Percentiles rank a stretch among this genome's conserved stretches.
Conservation (phyloP, 2,797 vertebrate species). For the Chanos chanos region DNA sequence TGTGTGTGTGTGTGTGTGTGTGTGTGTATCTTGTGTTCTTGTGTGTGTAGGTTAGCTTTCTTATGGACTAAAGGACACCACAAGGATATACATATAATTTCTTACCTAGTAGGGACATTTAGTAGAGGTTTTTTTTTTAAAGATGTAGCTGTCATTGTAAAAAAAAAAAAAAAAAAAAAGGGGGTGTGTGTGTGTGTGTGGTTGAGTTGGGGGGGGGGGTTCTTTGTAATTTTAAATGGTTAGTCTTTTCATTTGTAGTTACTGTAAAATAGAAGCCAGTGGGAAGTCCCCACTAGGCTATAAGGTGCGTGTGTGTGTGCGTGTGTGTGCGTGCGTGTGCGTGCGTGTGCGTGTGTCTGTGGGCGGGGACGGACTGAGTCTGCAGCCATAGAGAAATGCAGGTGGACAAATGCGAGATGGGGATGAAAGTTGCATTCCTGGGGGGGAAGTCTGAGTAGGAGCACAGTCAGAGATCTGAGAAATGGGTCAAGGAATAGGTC, state of each 20-base stretch:
- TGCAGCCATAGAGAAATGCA: too few relatives aligned
- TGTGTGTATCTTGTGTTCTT: conserved; percentile 16
- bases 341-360: background rate
- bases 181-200: conserved; percentile 36
- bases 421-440: background rate
- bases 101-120: too few relatives aligned
- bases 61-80: too few relatives aligned
- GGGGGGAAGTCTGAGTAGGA: background rate
- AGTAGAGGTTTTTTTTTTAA: too few relatives aligned
- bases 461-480: background rate
- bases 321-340: background rate
- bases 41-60: conserved; percentile 54
- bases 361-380: background rate
- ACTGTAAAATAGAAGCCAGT: too few relatives aligned
- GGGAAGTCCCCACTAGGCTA: too few relatives aligned
- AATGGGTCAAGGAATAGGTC: too few relatives aligned
- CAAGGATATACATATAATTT: too few relatives aligned
- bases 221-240: conserved; percentile 11
- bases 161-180: too few relatives aligned
- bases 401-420: background rate
- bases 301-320: background rate
- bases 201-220: background rate
- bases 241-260: too few relatives aligned
- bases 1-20: conserved; percentile 9
- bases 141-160: too few relatives aligned